Conservation (phyloP, 2,888 invertebrate genomes). For the Caenorhabditis sinica region DNA sequence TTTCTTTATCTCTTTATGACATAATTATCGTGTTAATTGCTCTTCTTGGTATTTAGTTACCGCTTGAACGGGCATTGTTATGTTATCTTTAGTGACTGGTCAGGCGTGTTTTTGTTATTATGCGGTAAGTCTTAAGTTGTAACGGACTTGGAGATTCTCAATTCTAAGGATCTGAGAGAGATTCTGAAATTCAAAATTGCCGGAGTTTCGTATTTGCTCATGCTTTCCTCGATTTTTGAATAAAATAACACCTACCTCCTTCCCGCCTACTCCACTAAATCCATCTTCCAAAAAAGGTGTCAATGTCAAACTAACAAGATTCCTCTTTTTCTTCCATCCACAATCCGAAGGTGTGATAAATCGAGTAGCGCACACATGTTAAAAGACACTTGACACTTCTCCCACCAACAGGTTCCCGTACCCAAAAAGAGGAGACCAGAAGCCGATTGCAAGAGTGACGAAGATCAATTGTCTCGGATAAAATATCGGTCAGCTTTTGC, state of each 20-base stretch:
- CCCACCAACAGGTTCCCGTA: slow-evolving; percentile 43
- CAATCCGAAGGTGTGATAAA: slow-evolving; percentile 26
- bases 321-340: not conserved
- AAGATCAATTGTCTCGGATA: slow-evolving; percentile 45
- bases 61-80: slow-evolving; percentile 29
- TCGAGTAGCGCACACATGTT: slow-evolving; percentile 47
- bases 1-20: slow-evolving; percentile 52
- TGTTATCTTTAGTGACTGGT: slow-evolving; percentile 20
- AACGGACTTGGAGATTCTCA: not conserved
- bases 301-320: slow-evolving; percentile 3
- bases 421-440: not conserved
- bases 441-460: slow-evolving; percentile 33
- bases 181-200: not conserved
- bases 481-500: slow-evolving; percentile 56
- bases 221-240: too few relatives aligned
- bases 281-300: slow-evolving; percentile 14
- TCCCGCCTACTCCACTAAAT: not conserved
- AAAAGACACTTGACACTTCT: slow-evolving; percentile 44
- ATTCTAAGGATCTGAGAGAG: not conserved
- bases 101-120: slow-evolving; percentile 33
- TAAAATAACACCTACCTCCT: too few relatives aligned
- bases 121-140: not conserved
- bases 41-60: slow-evolving; percentile 21
- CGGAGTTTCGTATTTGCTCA: too few relatives aligned
- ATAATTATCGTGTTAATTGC: slow-evolving; percentile 63